phyloP scores from a whole-genome alignment of 2,888 invertebrate genomes.

The Tetragnatha montana region DNA sequence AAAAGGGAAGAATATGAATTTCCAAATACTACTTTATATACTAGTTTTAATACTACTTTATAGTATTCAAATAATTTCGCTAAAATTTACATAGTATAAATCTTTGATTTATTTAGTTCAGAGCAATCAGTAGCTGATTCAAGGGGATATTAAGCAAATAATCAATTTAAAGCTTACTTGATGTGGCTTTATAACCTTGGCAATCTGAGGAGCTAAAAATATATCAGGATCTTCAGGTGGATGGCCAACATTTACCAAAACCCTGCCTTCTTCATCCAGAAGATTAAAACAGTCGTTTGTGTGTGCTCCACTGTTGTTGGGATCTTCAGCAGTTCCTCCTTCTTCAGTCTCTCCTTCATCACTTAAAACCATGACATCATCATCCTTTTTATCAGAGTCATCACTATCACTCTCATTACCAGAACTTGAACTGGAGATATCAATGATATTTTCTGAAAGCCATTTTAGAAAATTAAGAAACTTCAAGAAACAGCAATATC shows the following conservation, averaged over 20 bases:
- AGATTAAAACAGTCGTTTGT: slow-evolving; percentile 94
- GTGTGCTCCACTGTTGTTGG: slow-evolving; percentile 93
- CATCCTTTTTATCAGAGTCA: slow-evolving; percentile 70
- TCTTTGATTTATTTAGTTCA: not conserved
- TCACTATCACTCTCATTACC: slow-evolving; percentile 69
- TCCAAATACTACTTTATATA: not conserved
- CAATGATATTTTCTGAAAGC: slow-evolving; percentile 67
- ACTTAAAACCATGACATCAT: slow-evolving; percentile 71
- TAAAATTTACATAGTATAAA: not conserved
- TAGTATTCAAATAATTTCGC: not conserved
- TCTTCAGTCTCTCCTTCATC: slow-evolving; percentile 72
- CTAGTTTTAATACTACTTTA: not conserved
- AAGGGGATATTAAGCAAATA: not conserved
- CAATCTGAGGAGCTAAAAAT: slow-evolving; percentile 91
- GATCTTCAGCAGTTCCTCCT: slow-evolving; percentile 82
- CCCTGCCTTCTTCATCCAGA: slow-evolving; percentile 92
- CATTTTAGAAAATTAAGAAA: too few species aligned
- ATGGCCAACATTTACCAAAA: slow-evolving; percentile 94
- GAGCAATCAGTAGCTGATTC: not conserved
- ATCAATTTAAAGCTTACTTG: slow-evolving; percentile 80
- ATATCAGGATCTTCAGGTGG: slow-evolving; percentile 92
- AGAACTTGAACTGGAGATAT: slow-evolving; percentile 71
- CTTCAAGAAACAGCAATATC: too few species aligned
- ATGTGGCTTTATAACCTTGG: slow-evolving; percentile 94
- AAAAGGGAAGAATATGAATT: slow-evolving; percentile 68